Evolutionary conservation across 2,888 invertebrate species (phyloP).

Genomic region (Stictocephala bisonia): DNA sequence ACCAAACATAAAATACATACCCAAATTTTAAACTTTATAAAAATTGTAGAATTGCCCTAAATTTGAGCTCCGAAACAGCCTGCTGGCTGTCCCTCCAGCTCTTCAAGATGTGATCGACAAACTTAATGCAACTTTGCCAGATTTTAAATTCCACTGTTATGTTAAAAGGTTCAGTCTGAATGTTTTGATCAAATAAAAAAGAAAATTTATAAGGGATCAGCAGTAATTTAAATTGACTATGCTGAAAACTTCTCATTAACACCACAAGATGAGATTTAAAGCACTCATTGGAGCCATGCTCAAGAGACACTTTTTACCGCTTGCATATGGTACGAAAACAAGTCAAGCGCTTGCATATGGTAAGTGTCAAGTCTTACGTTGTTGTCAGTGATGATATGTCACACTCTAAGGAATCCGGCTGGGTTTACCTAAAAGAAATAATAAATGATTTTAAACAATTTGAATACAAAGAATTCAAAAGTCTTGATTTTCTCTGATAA

Average conservation of each 20-base stretch:
- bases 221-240: conserved; percentile 34
- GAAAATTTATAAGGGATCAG: neutral
- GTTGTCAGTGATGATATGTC: conserved; percentile 31
- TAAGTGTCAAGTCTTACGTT: conserved; percentile 32
- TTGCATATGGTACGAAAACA: conserved; percentile 26
- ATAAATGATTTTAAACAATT: conserved; percentile 16
- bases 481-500: conserved; percentile 34
- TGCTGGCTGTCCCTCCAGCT: too few relatives aligned
- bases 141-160: conserved; percentile 30
- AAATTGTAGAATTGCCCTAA: too few relatives aligned
- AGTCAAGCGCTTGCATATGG: too few relatives aligned
- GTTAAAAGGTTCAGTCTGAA: conserved; percentile 24
- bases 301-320: conserved; percentile 34
- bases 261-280: conserved; percentile 38
- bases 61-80: too few relatives aligned
- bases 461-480: conserved; percentile 14
- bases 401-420: conserved; percentile 27
- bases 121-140: conserved; percentile 10
- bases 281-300: conserved; percentile 29
- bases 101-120: conserved; percentile 10
- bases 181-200: conserved; percentile 22
- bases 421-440: conserved; percentile 14
- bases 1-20: too few relatives aligned
- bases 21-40: too few relatives aligned
- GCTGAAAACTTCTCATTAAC: conserved; percentile 30